Evolutionary conservation across 2,113 vertebrate genomes (phyloP).

Genomic region (Acrocephalus arundinaceus): DNA sequence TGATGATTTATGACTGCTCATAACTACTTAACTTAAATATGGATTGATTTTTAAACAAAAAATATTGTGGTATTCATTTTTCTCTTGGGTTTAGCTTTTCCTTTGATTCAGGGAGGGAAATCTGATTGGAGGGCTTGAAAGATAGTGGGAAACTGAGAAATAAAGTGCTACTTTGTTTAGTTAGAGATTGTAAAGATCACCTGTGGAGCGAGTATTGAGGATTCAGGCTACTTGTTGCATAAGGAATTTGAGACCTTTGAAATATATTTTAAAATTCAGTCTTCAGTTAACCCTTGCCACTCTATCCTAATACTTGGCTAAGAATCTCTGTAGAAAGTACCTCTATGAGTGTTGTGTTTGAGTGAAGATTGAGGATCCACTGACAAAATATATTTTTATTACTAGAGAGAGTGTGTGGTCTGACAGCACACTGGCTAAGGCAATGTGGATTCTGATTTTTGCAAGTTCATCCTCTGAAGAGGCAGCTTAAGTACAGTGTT

Average conservation of each 20-base stretch:
- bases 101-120: neutral
- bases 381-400: neutral
- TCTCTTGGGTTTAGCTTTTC: neutral
- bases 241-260: neutral
- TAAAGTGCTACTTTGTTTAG: neutral
- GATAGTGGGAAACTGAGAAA: neutral
- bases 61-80: neutral
- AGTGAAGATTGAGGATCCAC: neutral
- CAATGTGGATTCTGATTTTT: neutral
- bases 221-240: neutral
- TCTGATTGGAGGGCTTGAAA: neutral
- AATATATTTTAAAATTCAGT: neutral
- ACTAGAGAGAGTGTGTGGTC: neutral
- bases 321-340: neutral
- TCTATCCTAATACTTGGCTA: neutral
- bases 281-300: neutral
- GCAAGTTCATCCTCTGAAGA: neutral
- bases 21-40: neutral
- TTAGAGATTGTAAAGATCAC: neutral
- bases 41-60: neutral
- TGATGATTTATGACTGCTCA: neutral
- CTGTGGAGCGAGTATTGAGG: neutral
- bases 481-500: neutral
- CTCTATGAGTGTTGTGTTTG: fast-evolving
- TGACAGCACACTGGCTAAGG: neutral